Base-by-base conservation (phyloP, 2,888 invertebrate species). In the Catocala nupta region DNA sequence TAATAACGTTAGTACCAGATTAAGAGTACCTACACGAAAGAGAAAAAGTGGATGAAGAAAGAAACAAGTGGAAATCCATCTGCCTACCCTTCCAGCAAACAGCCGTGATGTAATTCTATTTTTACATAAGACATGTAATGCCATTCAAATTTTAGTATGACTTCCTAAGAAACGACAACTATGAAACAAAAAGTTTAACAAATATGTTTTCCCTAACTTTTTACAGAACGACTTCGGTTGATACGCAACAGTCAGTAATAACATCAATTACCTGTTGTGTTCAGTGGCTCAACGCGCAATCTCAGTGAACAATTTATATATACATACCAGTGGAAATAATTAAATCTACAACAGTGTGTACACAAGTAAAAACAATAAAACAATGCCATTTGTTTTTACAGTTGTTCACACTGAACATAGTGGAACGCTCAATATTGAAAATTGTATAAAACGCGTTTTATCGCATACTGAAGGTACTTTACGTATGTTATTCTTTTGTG, bases 331-430 rank as follows among this genome's bases (percentile, higher is more conserved):
- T 43, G 54, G 58, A 61, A 54, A 47, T n/a, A 53, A 59, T 53
- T 8, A 44, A 56, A 55, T 54, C 43, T 43, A 43, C 42, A 54
- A 59, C 54, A 36, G 47, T 54, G 8, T 55, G 44, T 33, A 52
- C 47, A 59, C 12, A 33, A 44, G 25, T 47, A 48, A 63, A 55
- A 71, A 73, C 61, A 63, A 65, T 65, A 49, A 58, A 68, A 68
- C 57, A 70, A 68, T 68, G 42, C 12, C 52, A 52, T 59, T 64
- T 71, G 64, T 65, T 77, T 62, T 62, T 63, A 67, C 70, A 70
- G 55, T 55, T 70, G 60, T 59, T 69, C 62, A 50, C 50, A 34
- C 54, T 10, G 34, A 57, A 62, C 51, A 13, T 61, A 56, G 34
- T 39, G 12, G 25, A 48, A 34, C 42, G 44, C 1, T 55, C 12